Evolutionary conservation across 2,888 invertebrate species (phyloP).

Genomic region (Agrilus biguttatus): DNA sequence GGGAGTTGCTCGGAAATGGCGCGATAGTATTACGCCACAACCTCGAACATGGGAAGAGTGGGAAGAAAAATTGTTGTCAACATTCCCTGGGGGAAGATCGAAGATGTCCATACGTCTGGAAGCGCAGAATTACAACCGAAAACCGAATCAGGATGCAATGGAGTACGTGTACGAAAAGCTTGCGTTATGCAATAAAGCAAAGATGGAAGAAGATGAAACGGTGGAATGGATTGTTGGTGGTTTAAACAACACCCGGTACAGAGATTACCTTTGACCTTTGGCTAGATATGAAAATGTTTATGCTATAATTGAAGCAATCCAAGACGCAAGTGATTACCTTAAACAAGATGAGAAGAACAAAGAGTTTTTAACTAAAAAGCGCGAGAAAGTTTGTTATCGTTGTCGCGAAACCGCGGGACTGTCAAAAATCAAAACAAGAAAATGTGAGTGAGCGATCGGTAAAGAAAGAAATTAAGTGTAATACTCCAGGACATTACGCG

Average conservation of each 20-base stretch:
- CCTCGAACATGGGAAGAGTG: neutral
- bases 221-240: constrained; percentile 11
- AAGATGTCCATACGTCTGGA: constrained; percentile 4
- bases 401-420: no score
- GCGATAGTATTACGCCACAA: constrained; percentile 8
- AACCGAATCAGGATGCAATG: constrained; percentile 7
- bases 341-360: neutral
- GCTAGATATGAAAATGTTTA: constrained; percentile 6
- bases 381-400: no score
- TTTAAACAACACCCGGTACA: constrained; percentile 2
- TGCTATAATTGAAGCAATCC: constrained; percentile 6
- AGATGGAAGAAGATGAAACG: constrained; percentile 7
- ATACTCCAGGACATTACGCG: no score
- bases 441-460: no score
- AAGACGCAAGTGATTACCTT: constrained; percentile 1
- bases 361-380: neutral
- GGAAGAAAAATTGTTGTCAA: neutral
- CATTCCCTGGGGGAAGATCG: neutral
- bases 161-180: constrained; percentile 12
- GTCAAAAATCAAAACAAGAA: no score
- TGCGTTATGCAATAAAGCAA: constrained; percentile 9
- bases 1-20: constrained; percentile 12
- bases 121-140: constrained; percentile 9
- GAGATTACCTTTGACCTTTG: constrained; percentile 8
- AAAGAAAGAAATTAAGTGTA: no score